These are phyloP conservation scores for Pheosia tremula DNA, from an alignment of 2,888 invertebrate species.

Conservation along the genomic window DNA sequence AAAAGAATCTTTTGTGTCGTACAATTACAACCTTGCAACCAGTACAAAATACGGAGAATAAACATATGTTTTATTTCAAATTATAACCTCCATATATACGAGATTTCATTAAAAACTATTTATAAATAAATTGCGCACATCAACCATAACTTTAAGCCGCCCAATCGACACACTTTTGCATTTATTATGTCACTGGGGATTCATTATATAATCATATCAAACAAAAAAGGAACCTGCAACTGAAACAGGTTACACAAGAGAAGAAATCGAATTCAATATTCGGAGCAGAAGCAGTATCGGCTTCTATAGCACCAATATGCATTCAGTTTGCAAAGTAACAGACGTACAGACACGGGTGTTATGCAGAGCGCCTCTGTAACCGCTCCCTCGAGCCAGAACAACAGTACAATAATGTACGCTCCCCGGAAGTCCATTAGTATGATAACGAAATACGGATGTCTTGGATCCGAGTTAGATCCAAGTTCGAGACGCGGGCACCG, in stretches of 20 bases:
- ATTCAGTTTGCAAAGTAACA: constrained; percentile 6
- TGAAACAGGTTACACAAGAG: not conserved
- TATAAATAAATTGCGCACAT: too few species aligned
- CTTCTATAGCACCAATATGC: not conserved
- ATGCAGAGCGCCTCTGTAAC: constrained; percentile 21
- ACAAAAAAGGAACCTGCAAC: too few species aligned
- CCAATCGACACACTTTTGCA: too few species aligned
- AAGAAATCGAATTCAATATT: not conserved
- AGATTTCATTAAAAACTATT: too few species aligned
- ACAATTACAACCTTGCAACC: too few species aligned
- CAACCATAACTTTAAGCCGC: too few species aligned
- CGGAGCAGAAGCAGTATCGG: not conserved
- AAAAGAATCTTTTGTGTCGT: too few species aligned
- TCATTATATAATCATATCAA: too few species aligned
- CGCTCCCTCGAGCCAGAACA: constrained; percentile 23
- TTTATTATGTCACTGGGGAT: too few species aligned
- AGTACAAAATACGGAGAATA: too few species aligned
- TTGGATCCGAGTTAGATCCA: constrained; percentile 26
- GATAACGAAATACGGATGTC: constrained; percentile 56
- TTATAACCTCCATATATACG: too few species aligned
- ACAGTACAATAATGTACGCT: constrained; percentile 54
- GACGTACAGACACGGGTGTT: not conserved
- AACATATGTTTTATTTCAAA: too few species aligned
- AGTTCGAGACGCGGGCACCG: constrained; percentile 26
- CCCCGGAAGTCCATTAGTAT: constrained; percentile 66